These are phyloP conservation scores for Sigmodon hispidus DNA, from an alignment of 2,113 vertebrate genomes.

Conservation along the genomic window DNA sequence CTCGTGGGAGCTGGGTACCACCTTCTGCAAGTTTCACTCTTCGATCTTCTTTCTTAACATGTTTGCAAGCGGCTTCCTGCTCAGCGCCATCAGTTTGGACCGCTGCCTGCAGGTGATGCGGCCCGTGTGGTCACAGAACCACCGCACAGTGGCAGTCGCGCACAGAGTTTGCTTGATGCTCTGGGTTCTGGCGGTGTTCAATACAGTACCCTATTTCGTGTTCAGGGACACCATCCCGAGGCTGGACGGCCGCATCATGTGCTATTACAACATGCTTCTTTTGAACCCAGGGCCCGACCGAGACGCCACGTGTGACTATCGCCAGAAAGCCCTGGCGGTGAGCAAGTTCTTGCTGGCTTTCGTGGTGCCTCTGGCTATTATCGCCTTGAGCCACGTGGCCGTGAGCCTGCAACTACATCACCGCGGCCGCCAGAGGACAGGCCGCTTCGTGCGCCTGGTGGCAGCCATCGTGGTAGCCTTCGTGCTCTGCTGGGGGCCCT, in stretches of 20 bases:
- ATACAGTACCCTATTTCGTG: slow-evolving; percentile 84
- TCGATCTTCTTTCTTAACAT: slow-evolving; percentile 89
- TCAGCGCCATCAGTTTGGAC: slow-evolving; percentile 87
- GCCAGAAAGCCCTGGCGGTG: slow-evolving; percentile 83
- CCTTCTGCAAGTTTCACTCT: slow-evolving; percentile 86
- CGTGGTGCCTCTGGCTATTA: slow-evolving; percentile 83
- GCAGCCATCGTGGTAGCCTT: slow-evolving; percentile 86
- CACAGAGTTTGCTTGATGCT: slow-evolving; percentile 78
- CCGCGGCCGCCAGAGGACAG: slow-evolving; percentile 73
- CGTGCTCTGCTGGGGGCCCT: slow-evolving; percentile 88
- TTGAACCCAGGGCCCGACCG: slow-evolving; percentile 27
- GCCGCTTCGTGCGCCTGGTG: slow-evolving; percentile 86
- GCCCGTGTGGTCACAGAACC: slow-evolving; percentile 88
- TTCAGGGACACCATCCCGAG: slow-evolving; percentile 82
- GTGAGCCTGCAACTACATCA: slow-evolving; percentile 74
- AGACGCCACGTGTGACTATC: slow-evolving; percentile 64
- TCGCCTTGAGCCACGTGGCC: slow-evolving; percentile 82
- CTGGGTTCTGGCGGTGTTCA: slow-evolving; percentile 84
- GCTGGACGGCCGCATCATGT: slow-evolving; percentile 77
- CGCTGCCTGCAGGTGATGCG: slow-evolving; percentile 85
- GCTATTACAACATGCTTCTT: slow-evolving; percentile 87
- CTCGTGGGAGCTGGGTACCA: slow-evolving; percentile 85
- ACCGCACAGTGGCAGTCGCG: slow-evolving; percentile 73
- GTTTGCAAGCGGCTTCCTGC: slow-evolving; percentile 87
- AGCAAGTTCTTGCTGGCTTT: slow-evolving; percentile 88